Evolutionary conservation across 1,140 invertebrate species (phyloP).

Genomic region (Drosophila eugracilis): DNA sequence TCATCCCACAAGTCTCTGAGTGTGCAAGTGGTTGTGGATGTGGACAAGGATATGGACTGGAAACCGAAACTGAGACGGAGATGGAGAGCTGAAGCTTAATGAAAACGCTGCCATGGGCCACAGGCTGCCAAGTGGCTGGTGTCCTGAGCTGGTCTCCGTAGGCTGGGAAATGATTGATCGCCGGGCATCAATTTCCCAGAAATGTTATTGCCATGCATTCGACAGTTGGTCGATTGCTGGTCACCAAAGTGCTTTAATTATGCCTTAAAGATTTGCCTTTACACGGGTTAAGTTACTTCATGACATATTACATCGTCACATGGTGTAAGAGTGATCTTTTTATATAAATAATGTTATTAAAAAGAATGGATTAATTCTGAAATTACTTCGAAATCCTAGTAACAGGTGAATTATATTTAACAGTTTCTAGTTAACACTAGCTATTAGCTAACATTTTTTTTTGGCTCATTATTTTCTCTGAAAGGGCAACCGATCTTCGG

Average conservation of each 20-base stretch:
- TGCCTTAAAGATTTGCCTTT: slow-evolving; percentile 38
- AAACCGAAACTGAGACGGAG: not conserved
- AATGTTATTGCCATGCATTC: slow-evolving; percentile 67
- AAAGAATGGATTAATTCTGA: not conserved
- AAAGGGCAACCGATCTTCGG: not conserved
- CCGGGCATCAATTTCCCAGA: slow-evolving; percentile 70
- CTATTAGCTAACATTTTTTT: no score
- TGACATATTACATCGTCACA: not conserved
- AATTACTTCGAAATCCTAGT: no score
- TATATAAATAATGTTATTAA: no score
- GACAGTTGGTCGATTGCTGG: slow-evolving; percentile 52
- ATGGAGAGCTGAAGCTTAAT: slow-evolving; percentile 23
- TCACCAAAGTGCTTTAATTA: slow-evolving; percentile 20
- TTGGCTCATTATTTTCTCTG: not conserved
- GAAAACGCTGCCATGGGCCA: slow-evolving; percentile 34
- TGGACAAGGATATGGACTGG: slow-evolving; percentile 3
- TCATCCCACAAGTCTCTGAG: slow-evolving; percentile 16
- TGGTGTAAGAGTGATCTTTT: no score
- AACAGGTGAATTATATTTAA: no score
- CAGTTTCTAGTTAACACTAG: no score
- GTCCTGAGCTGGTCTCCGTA: slow-evolving; percentile 24
- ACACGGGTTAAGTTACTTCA: not conserved
- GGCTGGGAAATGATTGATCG: slow-evolving; percentile 72
- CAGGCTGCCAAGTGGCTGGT: slow-evolving; percentile 32
- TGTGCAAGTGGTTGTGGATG: slow-evolving; percentile 1